phyloP scores from a whole-genome alignment of 2,888 invertebrate genomes.

The Adelognathus sp. region DNA sequence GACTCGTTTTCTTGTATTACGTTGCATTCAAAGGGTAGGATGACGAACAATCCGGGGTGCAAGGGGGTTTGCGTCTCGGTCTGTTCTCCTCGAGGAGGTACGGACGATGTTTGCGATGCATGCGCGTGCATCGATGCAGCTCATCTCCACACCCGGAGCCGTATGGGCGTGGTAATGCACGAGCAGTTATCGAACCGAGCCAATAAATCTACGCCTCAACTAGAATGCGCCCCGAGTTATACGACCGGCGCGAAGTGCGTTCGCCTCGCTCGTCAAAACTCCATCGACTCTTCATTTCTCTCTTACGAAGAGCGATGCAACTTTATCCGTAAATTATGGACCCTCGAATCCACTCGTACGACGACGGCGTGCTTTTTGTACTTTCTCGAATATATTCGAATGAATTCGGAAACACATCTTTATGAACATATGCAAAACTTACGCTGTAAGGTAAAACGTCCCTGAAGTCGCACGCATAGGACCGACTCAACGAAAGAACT shows the following conservation, averaged over 20 bases:
- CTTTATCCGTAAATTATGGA: slow-evolving; percentile 18
- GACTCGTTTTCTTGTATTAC: too few relatives aligned
- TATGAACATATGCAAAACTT: too few relatives aligned
- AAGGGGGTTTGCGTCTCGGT: background rate
- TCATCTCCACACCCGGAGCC: slow-evolving; percentile 55
- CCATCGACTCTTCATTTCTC: background rate
- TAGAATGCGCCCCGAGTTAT: slow-evolving; percentile 76
- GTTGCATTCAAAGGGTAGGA: background rate
- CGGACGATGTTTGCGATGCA: slow-evolving; percentile 42
- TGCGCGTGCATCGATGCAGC: slow-evolving; percentile 49
- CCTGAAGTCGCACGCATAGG: too few relatives aligned
- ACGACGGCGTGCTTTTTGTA: background rate
- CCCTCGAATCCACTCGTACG: background rate
- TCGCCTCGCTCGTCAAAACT: slow-evolving; percentile 61
- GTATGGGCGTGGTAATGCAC: slow-evolving; percentile 79
- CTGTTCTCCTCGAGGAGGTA: background rate
- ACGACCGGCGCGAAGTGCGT: slow-evolving; percentile 62
- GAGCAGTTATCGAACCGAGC: slow-evolving; percentile 77
- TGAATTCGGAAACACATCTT: background rate
- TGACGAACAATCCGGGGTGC: slow-evolving; percentile 3
- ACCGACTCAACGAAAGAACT: too few relatives aligned
- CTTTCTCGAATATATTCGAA: background rate
- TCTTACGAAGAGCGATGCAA: background rate
- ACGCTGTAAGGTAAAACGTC: too few relatives aligned
- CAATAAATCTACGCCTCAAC: slow-evolving; percentile 79